A percentile compares a stretch with the other conserved stretches of the same genome.
Conservation (phyloP, 2,113 vertebrate genomes). For the Hypocryptadius cinnamomeus region DNA sequence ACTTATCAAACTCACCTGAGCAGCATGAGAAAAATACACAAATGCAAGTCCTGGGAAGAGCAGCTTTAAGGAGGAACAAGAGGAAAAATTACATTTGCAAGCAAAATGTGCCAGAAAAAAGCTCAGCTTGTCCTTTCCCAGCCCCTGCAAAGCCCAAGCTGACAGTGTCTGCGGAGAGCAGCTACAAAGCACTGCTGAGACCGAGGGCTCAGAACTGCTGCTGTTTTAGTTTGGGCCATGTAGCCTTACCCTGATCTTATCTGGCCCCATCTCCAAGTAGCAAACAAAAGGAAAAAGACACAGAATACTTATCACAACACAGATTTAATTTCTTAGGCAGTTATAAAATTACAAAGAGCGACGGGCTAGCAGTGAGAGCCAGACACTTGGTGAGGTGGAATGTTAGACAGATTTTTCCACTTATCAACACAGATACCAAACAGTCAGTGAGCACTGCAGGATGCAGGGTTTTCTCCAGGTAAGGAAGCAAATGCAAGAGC, state of each 20-base stretch:
- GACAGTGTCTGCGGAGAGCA: not conserved
- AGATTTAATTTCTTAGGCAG: constrained; percentile 46
- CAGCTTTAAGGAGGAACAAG: not conserved
- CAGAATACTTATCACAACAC: constrained; percentile 27
- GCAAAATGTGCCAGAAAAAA: not conserved
- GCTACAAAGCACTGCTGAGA: not conserved
- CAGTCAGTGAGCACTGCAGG: not conserved
- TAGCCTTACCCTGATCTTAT: not conserved
- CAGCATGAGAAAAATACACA: not conserved
- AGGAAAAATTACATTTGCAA: not conserved
- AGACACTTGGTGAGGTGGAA: not conserved
- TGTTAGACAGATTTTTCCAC: not conserved
- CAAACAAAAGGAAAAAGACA: not conserved
- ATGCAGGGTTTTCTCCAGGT: not conserved
- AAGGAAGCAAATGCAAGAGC: constrained; percentile 4
- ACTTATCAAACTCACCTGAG: not conserved
- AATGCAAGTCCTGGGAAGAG: not conserved
- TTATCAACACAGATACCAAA: not conserved
- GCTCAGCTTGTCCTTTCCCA: not conserved
- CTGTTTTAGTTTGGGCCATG: accelerated
- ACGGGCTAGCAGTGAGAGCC: not conserved
- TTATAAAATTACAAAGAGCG: constrained; percentile 50
- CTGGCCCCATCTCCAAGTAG: not conserved
- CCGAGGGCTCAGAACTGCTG: not conserved
- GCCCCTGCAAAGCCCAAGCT: not conserved